Conservation (phyloP, 2,113 vertebrate genomes). For the Hiodon tergisus region DNA sequence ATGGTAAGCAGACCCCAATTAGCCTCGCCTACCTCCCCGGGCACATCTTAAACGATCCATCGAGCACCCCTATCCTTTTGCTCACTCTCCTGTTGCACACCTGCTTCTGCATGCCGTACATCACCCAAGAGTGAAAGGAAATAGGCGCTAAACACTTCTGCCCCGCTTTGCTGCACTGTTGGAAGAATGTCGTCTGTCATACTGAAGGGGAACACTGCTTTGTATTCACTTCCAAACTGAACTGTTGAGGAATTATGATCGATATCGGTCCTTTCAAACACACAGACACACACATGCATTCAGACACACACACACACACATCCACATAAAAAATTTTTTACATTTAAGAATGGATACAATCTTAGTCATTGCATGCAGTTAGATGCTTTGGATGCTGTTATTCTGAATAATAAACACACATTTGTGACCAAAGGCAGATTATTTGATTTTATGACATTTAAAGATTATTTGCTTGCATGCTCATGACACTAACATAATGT, state of each 20-base stretch:
- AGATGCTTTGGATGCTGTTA: too few relatives aligned
- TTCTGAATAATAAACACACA: too few relatives aligned
- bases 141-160: conserved; percentile 30
- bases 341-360: too few relatives aligned
- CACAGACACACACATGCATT: not conserved
- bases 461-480: too few relatives aligned
- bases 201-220: conserved; percentile 42
- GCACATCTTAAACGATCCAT: conserved; percentile 67
- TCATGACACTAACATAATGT: too few relatives aligned
- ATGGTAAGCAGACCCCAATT: conserved; percentile 87
- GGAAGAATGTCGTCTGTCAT: conserved; percentile 33
- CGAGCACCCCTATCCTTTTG: conserved; percentile 51
- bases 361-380: too few relatives aligned
- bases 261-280: conserved; percentile 37
- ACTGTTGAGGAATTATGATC: conserved; percentile 51
- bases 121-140: conserved; percentile 44
- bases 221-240: conserved; percentile 49
- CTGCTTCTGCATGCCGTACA: conserved; percentile 53
- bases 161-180: conserved; percentile 39
- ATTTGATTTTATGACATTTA: too few relatives aligned
- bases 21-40: conserved; percentile 70
- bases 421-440: too few relatives aligned
- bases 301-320: not conserved
- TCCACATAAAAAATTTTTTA: not conserved
- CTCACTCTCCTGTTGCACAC: conserved; percentile 58